Base-by-base conservation (phyloP, 2,113 vertebrate genomes). In the Syngnathus typhle region DNA sequence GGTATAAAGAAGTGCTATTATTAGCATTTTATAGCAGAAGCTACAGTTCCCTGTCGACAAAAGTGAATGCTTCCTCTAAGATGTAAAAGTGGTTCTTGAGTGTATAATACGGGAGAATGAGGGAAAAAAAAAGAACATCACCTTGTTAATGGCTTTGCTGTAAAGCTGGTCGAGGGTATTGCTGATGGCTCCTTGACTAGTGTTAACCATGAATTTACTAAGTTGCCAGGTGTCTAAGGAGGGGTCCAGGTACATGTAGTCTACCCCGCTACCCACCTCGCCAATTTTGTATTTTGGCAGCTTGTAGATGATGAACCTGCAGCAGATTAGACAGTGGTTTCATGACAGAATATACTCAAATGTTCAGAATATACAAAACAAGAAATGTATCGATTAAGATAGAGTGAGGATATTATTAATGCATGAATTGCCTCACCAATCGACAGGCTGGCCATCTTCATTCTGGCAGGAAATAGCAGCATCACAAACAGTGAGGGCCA, bases 281-380 rank as follows among this genome's bases (percentile, higher is more conserved):
- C 87, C 79, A 43, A 89, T 88, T 82, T 75, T 82, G 15, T 83
- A 76, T 77, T 77, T 92, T 2, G 95, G 95, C 76, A 98, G 74
- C 69, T 98, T 98, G 83, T 98, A 98, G 76, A 98, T 89, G 61
- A 84, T 70, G 74, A 96, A 96, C 95, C 95, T 98, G 39, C 21
- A 60, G 49, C 49, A 16, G 41, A 60, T 46, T 55, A 27, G 7
- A 38, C 51, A 27, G 67, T 32, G 11, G 43, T 36, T 59, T 36
- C 11, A 64, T 69, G 21, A 0, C 11, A 19, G 15, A 44, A 61
- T 61, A 16, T 3, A 39, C 37, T n/a, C 12, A 67, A 38, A 46
- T 9, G 37, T 43, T 43, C 11, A 12, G 13, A n/a, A 43, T n/a
- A 58, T 23, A 21, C 6, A 56, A 15, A 62, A 27, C 7, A 38